Base-by-base conservation (phyloP, 2,113 vertebrate genomes). In the Ageneiosus marmoratus region DNA sequence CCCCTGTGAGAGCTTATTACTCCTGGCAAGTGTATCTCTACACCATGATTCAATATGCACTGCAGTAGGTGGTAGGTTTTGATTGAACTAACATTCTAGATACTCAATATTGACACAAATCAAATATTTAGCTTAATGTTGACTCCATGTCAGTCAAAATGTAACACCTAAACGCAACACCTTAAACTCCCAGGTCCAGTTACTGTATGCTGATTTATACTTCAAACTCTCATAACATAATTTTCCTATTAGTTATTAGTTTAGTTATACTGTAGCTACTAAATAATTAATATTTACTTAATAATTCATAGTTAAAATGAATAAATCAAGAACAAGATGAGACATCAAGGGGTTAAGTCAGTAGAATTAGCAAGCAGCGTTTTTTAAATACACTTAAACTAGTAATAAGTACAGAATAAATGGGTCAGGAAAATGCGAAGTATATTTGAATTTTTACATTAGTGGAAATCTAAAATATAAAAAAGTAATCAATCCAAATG, bases 71-170 rank as follows among this genome's bases (percentile, higher is more conserved):
- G 83, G 84, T 83, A 79, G 83, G 51, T 77, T 72, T 74, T 77
- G 32, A 62, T 86, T 85, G 77, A 60, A 83, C 83, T 84, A 60
- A 76, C 87, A 48, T 87, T 83, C 85, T 82, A 51, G 81, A 84
- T 79, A 88, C 90, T 90, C 81, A 87, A 79, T 81, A 13, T 44
- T 69, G 55, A 75, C 73, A 82, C 79, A 84, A 87, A 87, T 83
- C 82, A 83, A 84, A 85, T 84, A 86, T 86, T 90, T 87, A 87
- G 74, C 82, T 85, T 88, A 85, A 93, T 88, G 83, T 83, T 87
- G 80, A 76, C 16, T 34, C 63, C 12, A 16, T 34, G 63, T 37
- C 16, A 37, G 32, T 65, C 63, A 20, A 65, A 34, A 65, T 65
- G 15, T 37, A 24, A 24, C 34, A 69, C 18, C 2, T 69, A 41